phyloP scores from a whole-genome alignment of 2,113 vertebrate species.

The cattle (Bos taurus) region ARS-UCD2.0 NC_037330.1:51362001-51362500 shows the following conservation, averaged over 20 bases:
- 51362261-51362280: neutral
- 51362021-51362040: constrained; percentile 2
- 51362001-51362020: constrained; percentile 91
- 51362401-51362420: no score
- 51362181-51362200: neutral
- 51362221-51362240: neutral
- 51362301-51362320: neutral
- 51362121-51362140: neutral
- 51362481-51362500: no score
- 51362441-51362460: no score
- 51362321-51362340: neutral
- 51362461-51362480: no score
- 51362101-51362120: constrained; percentile 17
- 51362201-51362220: neutral
- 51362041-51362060: neutral
- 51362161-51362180: neutral
- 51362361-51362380: neutral
- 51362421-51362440: no score
- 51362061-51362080: constrained; percentile 6
- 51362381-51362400: neutral
- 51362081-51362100: neutral
- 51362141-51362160: neutral
- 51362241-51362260: constrained; percentile 30
- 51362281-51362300: constrained; percentile 7
- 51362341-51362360: neutral